Evolutionary conservation across 1,140 invertebrate species (phyloP), one percentile per base, ranked within the genome.

Genomic region (Diorhabda elongata): DNA sequence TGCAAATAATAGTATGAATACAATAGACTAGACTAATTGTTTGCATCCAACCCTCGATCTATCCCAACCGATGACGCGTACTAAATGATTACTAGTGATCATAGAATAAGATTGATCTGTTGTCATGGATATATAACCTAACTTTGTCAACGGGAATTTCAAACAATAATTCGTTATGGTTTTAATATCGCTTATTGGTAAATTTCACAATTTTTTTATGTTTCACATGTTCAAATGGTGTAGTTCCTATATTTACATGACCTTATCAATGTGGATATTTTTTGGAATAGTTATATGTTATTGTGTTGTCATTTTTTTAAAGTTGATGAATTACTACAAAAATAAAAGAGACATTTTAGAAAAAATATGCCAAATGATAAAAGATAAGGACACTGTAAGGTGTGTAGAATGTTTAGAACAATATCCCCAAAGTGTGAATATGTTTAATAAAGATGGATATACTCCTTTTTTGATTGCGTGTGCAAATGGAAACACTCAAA

Each of bases 401-500:
- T 52, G 26, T 64, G 56, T 75, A 9, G 44, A 9, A 42, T 60
- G 72, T 9, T 47, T 75, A 56, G 43, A 72, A 26, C 64, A 66
- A 52, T 64, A 67, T 61, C 72, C 68, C 8, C 4, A 69, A 26
- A 69, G 62, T n/a, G 60, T 72, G 7, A 75, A 75, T 61, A 58
- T 41, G 56, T 71, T 66, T 64, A 67, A 67, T 43, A 67, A 65
- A 3, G 62, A 64, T 11, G 73, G 73, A 5, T 71, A 73, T 44
- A 76, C 63, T 7, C 69, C 62, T 42, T 78, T 78, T 70, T 72
- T 76, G 72, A 68, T 68, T 41, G 77, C 76, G 6, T 78, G 77
- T 69, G 71, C 69, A 41, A 68, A 73, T 57, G 76, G 69, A n/a
- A 76, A 77, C 44, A 78, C 75, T 4, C 71, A 73, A 64, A 45